Base-by-base conservation (phyloP, 2,797 vertebrate species). In the Amblyopsis hoosieri region DNA sequence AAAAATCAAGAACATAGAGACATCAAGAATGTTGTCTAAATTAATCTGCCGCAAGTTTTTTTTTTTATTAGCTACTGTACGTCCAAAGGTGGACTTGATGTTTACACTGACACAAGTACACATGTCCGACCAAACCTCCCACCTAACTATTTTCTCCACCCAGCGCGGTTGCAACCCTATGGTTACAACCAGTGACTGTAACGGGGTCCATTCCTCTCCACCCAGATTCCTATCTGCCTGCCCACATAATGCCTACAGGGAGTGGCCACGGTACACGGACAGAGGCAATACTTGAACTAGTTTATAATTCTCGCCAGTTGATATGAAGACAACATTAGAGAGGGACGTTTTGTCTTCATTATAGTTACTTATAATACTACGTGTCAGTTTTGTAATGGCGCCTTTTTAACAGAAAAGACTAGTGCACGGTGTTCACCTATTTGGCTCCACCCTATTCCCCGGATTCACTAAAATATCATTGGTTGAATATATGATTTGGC, bases 61-160 rank as follows among this genome's bases (percentile, higher is more conserved):
- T 17, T 17, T 23, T 23, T 29, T 29, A 29, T 29, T 3, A 3
- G 23, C 23, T 29, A 29, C 23, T 29, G 23, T 29, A 29, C 3
- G 23, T 71, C 73, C 69, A 92, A 86, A 90, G 84, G 82, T 76
- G 33, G 80, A 87, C 85, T 90, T 90, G 90, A 29, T 91, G 89
- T 88, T 81, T 69, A 60, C 74, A 72, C 60, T 74, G 85, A 88
- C 87, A 84, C 85, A 78, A 79, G 82, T 13, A 52, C 69, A 69
- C 63, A 60, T 69, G 80, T 55, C 69, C 52, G 57, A 78, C 85
- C 19, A 79, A 29, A 29, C 87, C 85, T 88, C 88, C 90, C 86
- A 87, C 85, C 47, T 62, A 49, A 67, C 64, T 67, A 79, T 63
- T 63, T 72, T 81, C 88, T 86, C 85, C 85, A 89, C 87, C 86